Conservation (phyloP, 1,140 invertebrate genomes). For the Lerema accius region DNA sequence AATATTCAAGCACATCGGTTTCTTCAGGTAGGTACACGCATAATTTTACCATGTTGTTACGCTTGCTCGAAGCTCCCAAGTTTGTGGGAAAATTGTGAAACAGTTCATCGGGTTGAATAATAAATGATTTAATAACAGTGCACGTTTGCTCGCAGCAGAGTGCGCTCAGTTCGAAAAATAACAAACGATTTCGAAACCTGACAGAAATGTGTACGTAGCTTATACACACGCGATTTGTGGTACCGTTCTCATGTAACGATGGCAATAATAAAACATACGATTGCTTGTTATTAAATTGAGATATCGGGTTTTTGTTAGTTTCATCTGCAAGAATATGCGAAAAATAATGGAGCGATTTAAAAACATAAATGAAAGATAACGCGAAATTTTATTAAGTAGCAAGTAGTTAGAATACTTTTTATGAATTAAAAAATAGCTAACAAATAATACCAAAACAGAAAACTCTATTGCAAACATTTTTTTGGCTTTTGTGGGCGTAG, state of each 20-base stretch:
- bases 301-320: too few relatives aligned
- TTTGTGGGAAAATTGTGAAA: slow-evolving; percentile 77
- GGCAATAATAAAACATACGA: too few relatives aligned
- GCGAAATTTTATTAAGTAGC: too few relatives aligned
- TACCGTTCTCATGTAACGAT: slow-evolving; percentile 4
- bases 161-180: slow-evolving; percentile 75
- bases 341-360: too few relatives aligned
- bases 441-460: too few relatives aligned
- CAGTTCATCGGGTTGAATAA: slow-evolving; percentile 79
- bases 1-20: slow-evolving; percentile 23
- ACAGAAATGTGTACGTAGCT: slow-evolving; percentile 47
- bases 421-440: too few relatives aligned
- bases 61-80: slow-evolving; percentile 32
- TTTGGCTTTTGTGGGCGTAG: too few relatives aligned
- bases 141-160: slow-evolving; percentile 68
- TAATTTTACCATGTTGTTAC: slow-evolving; percentile 24
- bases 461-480: too few relatives aligned
- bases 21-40: slow-evolving; percentile 32
- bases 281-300: too few relatives aligned
- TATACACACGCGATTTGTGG: slow-evolving; percentile 43
- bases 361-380: too few relatives aligned
- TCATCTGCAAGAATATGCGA: too few relatives aligned
- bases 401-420: too few relatives aligned
- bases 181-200: slow-evolving; percentile 75
- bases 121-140: slow-evolving; percentile 82